Conservation (phyloP, 2,113 vertebrate species). For the Callionymus lyra region DNA sequence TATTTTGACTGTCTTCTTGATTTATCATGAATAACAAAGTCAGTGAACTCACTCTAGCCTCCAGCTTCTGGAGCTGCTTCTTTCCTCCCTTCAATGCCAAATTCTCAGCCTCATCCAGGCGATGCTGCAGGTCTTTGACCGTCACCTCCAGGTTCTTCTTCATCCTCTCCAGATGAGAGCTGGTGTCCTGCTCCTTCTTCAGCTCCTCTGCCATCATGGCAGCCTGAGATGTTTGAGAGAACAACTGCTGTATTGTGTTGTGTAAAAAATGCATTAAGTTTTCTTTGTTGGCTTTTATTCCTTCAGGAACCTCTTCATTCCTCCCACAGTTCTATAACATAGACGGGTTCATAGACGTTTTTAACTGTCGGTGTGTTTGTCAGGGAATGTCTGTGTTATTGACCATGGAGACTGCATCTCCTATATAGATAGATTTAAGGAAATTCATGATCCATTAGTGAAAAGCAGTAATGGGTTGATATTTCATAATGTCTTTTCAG, state of each 20-base stretch:
- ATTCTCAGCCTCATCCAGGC: conserved; percentile 84
- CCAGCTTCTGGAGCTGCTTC: conserved; percentile 73
- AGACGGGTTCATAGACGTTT: too few relatives aligned
- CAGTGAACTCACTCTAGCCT: conserved; percentile 51
- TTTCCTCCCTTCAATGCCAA: conserved; percentile 69
- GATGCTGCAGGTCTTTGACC: conserved; percentile 73
- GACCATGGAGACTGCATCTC: too few relatives aligned
- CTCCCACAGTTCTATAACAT: too few relatives aligned
- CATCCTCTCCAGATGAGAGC: conserved; percentile 86
- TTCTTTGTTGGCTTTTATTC: too few relatives aligned
- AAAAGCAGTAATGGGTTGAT: too few relatives aligned
- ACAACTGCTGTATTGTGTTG: too few relatives aligned
- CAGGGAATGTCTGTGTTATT: too few relatives aligned
- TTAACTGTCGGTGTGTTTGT: too few relatives aligned
- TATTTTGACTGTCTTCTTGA: neutral
- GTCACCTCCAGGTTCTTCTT: conserved; percentile 89
- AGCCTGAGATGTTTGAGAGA: conserved; percentile 58
- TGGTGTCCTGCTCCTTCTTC: conserved; percentile 85
- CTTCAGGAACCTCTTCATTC: too few relatives aligned
- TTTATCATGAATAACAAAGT: neutral
- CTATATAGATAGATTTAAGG: too few relatives aligned
- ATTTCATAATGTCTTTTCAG: too few relatives aligned
- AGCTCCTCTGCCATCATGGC: conserved; percentile 84
- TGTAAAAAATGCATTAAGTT: too few relatives aligned
- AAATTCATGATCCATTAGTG: neutral